Evolutionary conservation across 2,113 vertebrate species (phyloP).

Genomic region (Galbula dea): DNA sequence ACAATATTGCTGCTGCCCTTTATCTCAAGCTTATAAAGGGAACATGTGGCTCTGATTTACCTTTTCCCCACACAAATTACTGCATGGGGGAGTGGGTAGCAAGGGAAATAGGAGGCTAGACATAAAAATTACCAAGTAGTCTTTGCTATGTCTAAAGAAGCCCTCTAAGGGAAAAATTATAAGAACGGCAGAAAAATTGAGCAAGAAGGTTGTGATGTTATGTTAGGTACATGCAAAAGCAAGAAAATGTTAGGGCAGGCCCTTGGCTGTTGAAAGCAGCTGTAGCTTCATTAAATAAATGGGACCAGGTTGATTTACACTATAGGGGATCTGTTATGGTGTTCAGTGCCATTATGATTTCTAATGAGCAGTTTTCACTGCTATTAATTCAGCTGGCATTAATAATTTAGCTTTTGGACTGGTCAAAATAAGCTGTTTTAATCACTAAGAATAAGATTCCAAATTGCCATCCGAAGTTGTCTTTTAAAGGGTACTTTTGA

Average conservation of each 20-base stretch:
- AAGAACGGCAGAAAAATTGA: constrained; percentile 57
- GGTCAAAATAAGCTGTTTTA: constrained; percentile 40
- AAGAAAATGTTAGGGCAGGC: constrained; percentile 21
- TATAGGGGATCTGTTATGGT: constrained; percentile 22
- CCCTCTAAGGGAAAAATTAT: constrained; percentile 58
- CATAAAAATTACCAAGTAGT: constrained; percentile 56
- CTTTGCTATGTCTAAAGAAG: constrained; percentile 67
- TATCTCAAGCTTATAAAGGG: constrained; percentile 13
- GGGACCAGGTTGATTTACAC: constrained; percentile 20
- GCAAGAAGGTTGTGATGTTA: constrained; percentile 4
- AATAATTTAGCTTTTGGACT: constrained; percentile 39
- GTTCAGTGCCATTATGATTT: constrained; percentile 30
- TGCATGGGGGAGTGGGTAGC: constrained; percentile 45
- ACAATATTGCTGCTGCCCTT: constrained; percentile 8
- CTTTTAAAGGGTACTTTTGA: constrained; percentile 45
- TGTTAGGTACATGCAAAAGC: constrained; percentile 19
- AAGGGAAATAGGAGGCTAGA: constrained; percentile 65
- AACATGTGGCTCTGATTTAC: constrained; percentile 70
- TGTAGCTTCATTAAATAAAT: constrained; percentile 49
- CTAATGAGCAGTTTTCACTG: constrained; percentile 28
- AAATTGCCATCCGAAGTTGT: constrained; percentile 25
- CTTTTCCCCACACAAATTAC: constrained; percentile 54
- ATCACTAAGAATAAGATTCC: constrained; percentile 19
- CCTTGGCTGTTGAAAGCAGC: constrained; percentile 22
- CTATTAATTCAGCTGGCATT: constrained; percentile 51